Conservation (phyloP, 2,888 invertebrate species). For the Chamaedrilus cognettii region DNA sequence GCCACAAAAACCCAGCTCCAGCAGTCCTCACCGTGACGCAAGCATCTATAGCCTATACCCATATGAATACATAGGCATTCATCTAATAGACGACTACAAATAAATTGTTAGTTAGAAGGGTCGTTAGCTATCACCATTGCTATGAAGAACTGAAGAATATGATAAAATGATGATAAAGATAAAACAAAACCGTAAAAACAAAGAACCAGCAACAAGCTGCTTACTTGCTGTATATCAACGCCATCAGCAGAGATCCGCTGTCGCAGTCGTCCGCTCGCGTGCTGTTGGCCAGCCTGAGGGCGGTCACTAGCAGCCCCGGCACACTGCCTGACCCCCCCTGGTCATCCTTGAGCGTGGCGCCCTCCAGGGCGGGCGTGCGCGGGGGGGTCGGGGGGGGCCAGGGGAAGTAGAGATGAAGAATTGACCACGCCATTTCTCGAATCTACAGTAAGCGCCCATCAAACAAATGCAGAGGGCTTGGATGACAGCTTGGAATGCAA, state of each 20-base stretch:
- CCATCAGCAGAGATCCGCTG: conserved; percentile 66
- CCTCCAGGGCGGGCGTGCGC: neutral
- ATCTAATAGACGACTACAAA: no score
- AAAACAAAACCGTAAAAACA: neutral
- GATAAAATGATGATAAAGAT: no score
- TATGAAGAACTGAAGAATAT: no score
- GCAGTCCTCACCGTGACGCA: no score
- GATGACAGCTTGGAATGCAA: no score
- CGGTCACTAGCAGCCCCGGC: conserved; percentile 34
- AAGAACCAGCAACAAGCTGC: conserved; percentile 4
- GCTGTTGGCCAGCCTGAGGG: conserved; percentile 63
- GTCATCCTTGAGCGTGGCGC: neutral
- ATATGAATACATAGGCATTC: no score
- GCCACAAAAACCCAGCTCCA: no score
- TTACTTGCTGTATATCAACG: conserved; percentile 61
- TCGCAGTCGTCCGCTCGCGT: conserved; percentile 68
- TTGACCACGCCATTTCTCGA: conserved; percentile 26
- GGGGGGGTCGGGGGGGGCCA: conserved; percentile 32
- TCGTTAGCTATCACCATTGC: neutral
- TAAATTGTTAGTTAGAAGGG: no score
- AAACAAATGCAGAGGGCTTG: no score
- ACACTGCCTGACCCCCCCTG: neutral
- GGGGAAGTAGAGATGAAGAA: conserved; percentile 42
- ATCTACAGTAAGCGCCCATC: no score
- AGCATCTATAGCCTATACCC: no score